phyloP scores from a whole-genome alignment of 2,113 vertebrate species.

The Istiophorus platypterus region DNA sequence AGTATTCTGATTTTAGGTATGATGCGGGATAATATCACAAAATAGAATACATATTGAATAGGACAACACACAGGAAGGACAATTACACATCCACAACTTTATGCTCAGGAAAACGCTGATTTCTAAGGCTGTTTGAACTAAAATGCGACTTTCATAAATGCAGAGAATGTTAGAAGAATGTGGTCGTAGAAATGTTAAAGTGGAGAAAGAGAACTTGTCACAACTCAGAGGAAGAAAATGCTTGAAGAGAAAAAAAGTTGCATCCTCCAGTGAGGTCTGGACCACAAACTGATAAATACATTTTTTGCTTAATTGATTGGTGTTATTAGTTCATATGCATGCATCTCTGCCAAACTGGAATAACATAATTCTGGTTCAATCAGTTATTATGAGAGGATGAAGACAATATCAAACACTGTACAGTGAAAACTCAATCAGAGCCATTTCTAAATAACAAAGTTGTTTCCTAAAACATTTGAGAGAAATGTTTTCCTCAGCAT shows the following conservation, averaged over 20 bases:
- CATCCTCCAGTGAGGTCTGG: slow-evolving; percentile 42
- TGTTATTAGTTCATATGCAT: slow-evolving; percentile 72
- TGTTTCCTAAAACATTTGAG: slow-evolving; percentile 35
- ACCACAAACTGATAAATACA: slow-evolving; percentile 58
- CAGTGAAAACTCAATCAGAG: slow-evolving; percentile 52
- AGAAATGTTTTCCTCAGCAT: slow-evolving; percentile 18
- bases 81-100: slow-evolving; percentile 66
- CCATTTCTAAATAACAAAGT: slow-evolving; percentile 51
- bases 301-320: slow-evolving; percentile 52
- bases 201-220: slow-evolving; percentile 38
- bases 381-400: slow-evolving; percentile 66
- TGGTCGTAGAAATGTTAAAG: slow-evolving; percentile 36
- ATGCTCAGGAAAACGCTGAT: slow-evolving; percentile 40
- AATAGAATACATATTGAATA: slow-evolving; percentile 56
- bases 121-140: slow-evolving; percentile 28
- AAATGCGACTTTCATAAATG: slow-evolving; percentile 49
- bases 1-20: slow-evolving; percentile 49
- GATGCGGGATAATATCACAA: slow-evolving; percentile 53
- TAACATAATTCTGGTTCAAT: slow-evolving; percentile 63
- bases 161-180: slow-evolving; percentile 56
- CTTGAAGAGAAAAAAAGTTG: background rate
- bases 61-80: slow-evolving; percentile 66
- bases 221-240: slow-evolving; percentile 28
- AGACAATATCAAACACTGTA: slow-evolving; percentile 56
- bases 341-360: slow-evolving; percentile 72